Base-by-base conservation (phyloP, 1,140 invertebrate species). In the Drosophila varians region DNA sequence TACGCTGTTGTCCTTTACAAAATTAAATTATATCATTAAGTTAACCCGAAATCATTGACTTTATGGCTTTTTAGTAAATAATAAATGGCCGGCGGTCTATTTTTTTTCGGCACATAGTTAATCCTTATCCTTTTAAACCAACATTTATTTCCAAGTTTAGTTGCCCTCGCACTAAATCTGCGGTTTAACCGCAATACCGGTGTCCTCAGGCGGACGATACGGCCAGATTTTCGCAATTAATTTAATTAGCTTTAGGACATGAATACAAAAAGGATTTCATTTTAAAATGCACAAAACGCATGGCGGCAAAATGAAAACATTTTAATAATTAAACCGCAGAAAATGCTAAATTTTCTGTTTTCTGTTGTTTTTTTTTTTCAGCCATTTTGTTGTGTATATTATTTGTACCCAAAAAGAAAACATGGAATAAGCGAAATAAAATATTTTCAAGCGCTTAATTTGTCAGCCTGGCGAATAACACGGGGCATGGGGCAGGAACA, bases 261-360 rank as follows among this genome's bases (percentile, higher is more conserved):
- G n/a, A 49, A 46, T 38, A 60, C 4, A 40, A 61, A 60, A 52
- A 64, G 47, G 51, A 58, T 4, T 23, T n/a, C 56, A 82, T 68
- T 73, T 74, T 40, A 73, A 73, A 82, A 82, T 72, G 23, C 57
- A 64, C 21, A 55, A 73, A 74, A 57, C 47, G 52, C 51, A 54
- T 34, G 42, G 42, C 72, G 68, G 56, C 57, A 70, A 69, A 82
- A 83, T 77, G 77, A 62, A 82, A 82, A 58, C 80, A 84, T 86
- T 80, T 84, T 79, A 80, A 84, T 84, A 84, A 84, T 84, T 84
- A 84, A 84, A 84, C 80, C 80, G 43, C 80, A 79, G 26, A 65
- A 66, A 68, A 68, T 66, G 64, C 64, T 28, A 66, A 28, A 65
- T 56, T 79, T 75, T 66, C 11, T 55, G 21, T 23, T 53, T 69